phyloP scores from a whole-genome alignment of 2,797 vertebrate genomes.

The Anguilla anguilla region DNA sequence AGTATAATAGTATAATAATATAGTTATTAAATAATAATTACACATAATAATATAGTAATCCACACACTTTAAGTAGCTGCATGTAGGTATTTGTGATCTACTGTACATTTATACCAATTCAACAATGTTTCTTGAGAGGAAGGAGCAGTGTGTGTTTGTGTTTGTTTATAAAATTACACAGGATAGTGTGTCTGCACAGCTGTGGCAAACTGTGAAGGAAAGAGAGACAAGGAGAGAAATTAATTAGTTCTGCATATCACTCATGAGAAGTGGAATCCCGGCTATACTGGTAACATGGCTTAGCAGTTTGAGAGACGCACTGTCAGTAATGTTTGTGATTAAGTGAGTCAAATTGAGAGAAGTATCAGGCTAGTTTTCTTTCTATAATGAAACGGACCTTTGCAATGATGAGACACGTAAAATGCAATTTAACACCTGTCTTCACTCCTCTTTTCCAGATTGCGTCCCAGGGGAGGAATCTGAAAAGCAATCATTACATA shows the following conservation, averaged over 20 bases:
- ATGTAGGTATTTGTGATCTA: background rate
- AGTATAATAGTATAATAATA: too few relatives aligned
- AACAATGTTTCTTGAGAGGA: background rate
- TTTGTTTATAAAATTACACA: background rate
- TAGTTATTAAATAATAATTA: too few relatives aligned
- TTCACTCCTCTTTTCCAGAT: conserved; percentile 73
- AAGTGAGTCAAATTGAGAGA: background rate
- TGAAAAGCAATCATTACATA: conserved; percentile 94
- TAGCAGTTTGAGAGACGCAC: background rate
- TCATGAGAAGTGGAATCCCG: background rate
- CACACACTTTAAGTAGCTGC: background rate
- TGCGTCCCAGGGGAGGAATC: conserved; percentile 86
- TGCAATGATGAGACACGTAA: background rate
- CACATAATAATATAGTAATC: background rate
- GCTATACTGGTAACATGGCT: background rate
- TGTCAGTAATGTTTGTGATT: background rate
- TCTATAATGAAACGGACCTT: background rate
- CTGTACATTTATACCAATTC: background rate
- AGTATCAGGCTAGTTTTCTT: background rate
- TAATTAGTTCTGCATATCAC: background rate
- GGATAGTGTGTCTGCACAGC: background rate
- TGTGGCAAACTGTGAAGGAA: background rate
- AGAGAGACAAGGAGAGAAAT: background rate
- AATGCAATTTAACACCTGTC: conserved; percentile 14
- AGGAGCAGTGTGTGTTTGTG: background rate